Conservation (phyloP, 2,888 invertebrate genomes). For the Psylliodes chrysocephalus region DNA sequence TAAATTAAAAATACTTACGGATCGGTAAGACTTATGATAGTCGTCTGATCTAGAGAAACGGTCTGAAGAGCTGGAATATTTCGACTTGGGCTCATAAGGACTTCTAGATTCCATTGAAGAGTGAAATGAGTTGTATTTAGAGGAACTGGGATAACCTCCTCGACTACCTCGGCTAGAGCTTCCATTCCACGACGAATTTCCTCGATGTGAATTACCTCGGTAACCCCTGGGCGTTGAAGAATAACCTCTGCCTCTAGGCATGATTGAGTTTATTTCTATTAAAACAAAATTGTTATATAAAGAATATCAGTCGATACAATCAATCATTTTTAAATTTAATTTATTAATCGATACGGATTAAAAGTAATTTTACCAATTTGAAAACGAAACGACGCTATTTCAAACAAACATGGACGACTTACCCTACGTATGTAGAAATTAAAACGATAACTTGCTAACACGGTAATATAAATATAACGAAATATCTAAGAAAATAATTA, state of each 20-base stretch:
- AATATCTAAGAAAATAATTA: neutral
- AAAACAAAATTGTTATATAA: no score
- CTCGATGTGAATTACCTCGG: slow-evolving; percentile 51
- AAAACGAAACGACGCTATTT: neutral
- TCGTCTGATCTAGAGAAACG: slow-evolving; percentile 58
- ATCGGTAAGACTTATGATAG: slow-evolving; percentile 57
- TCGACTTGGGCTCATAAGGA: slow-evolving; percentile 56
- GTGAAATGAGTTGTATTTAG: slow-evolving; percentile 28
- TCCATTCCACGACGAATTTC: slow-evolving; percentile 53
- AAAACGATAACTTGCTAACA: neutral
- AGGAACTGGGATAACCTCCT: slow-evolving; percentile 49
- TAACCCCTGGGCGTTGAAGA: slow-evolving; percentile 53
- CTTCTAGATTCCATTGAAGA: slow-evolving; percentile 40
- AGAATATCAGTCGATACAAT: no score
- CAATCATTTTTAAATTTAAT: no score
- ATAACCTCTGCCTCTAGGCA: slow-evolving; percentile 56
- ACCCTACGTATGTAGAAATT: neutral
- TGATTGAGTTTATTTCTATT: no score
- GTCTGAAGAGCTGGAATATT: slow-evolving; percentile 56
- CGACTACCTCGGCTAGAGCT: slow-evolving; percentile 49
- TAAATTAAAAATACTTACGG: slow-evolving; percentile 57
- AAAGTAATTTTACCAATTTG: no score
- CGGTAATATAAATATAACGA: neutral
- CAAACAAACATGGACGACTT: slow-evolving; percentile 3
- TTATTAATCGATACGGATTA: no score